A percentile compares a stretch with the other conserved stretches of the same genome.
Evolutionary conservation across 2,113 vertebrate species (phyloP).

Genomic region (Monopterus albus): DNA sequence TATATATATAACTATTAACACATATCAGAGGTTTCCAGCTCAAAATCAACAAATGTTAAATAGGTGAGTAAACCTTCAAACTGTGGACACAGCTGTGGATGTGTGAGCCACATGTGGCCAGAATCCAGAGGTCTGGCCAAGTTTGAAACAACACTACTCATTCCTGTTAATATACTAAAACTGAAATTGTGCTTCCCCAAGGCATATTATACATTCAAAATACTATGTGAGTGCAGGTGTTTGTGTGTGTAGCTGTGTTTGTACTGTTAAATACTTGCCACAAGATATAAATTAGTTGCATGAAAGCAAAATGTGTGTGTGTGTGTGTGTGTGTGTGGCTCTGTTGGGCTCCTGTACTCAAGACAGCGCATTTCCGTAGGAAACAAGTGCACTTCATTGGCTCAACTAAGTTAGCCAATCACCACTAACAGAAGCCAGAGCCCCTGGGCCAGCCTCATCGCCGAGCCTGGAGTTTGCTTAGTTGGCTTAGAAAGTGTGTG

Average conservation of each 20-base stretch:
- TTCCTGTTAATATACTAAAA: constrained; percentile 63
- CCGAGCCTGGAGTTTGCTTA: constrained; percentile 32
- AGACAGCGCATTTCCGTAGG: constrained; percentile 84
- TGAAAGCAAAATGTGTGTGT: constrained; percentile 48
- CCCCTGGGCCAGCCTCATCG: constrained; percentile 58
- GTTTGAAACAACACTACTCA: constrained; percentile 36
- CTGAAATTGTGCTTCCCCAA: constrained; percentile 65
- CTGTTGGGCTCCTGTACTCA: constrained; percentile 63
- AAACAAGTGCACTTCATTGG: constrained; percentile 86
- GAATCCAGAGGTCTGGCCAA: constrained; percentile 31
- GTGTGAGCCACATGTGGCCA: constrained; percentile 8
- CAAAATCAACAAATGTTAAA: constrained; percentile 39
- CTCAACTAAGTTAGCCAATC: constrained; percentile 69
- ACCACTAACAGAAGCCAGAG: constrained; percentile 69
- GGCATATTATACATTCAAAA: constrained; percentile 81
- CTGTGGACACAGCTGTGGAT: constrained; percentile 19
- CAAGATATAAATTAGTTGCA: constrained; percentile 46
- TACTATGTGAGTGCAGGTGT: constrained; percentile 52
- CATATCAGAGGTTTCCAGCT: constrained; percentile 21
- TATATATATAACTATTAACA: constrained; percentile 46
- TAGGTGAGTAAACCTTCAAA: constrained; percentile 30
- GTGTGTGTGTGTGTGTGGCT: constrained; percentile 41
- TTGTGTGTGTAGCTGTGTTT: constrained; percentile 32
- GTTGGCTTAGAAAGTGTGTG: constrained; percentile 40
- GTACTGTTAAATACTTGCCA: constrained; percentile 42